Evolutionary conservation across 2,888 invertebrate species (phyloP), one percentile per base, ranked within the genome.

Genomic region (Netelia inedita): DNA sequence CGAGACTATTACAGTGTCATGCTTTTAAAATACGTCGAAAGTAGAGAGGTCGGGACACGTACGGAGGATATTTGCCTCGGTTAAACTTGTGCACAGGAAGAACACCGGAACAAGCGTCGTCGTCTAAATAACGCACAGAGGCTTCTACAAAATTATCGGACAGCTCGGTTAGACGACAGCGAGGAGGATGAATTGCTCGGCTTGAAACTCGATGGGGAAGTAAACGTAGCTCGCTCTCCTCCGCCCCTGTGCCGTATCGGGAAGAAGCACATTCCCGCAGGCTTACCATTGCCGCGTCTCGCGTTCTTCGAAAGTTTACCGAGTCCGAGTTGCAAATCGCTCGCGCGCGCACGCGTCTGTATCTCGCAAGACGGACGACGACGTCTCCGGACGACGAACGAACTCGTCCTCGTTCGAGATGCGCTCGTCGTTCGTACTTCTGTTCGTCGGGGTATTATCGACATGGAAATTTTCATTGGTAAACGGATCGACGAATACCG

Each of bases 401-500:
- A 28, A 28, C 28, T 28, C 28, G 28, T 28, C 28, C 28, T 28
- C 28, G 46, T 8, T 35, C 53, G 50, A 72, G n/a, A 86, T 86
- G 85, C 28, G 73, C 73, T 11, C 74, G 10, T 55, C 65, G 63
- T 46, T 73, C 63, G 35, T 66, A 9, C 8, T 81, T 19, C 9
- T 53, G 10, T 21, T 85, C 0, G 16, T 85, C 66, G 83, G 69
- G 41, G 53, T 71, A 9, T 35, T 76, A 63, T 69, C 68, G 74
- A 41, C 28, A 57, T 16, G 19, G 55, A 21, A 35, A 61, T 78
- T 74, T 16, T 16, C 19, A 63, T 84, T 41, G 63, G 69, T 79
- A 28, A 50, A 86, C 85, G 85, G 78, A 83, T 35, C 73, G 76
- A 71, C 84, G 23, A 86, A 73, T 41, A 71, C 19, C 59, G 65